These are phyloP conservation scores for Rhabdomys dilectus DNA, from an alignment of 2,113 vertebrate genomes.

Conservation along the genomic window DNA sequence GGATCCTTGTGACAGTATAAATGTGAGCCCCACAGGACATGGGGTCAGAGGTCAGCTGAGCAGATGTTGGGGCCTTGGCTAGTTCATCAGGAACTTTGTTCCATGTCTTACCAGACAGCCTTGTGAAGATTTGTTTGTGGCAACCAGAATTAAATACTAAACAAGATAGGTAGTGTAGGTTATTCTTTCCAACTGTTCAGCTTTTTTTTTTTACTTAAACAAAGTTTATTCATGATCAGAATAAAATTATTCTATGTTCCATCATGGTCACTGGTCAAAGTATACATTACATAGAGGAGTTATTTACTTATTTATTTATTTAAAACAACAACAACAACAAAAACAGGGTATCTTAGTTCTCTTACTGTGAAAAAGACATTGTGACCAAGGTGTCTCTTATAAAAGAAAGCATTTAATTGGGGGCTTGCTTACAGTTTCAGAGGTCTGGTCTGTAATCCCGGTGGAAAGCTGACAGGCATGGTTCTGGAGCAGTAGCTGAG, in stretches of 20 bases:
- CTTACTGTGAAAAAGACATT: background rate
- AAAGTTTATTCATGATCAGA: background rate
- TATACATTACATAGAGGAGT: background rate
- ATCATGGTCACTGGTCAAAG: background rate
- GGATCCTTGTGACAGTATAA: background rate
- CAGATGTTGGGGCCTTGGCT: no score
- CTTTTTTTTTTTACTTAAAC: background rate
- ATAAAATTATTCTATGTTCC: background rate
- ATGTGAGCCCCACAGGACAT: background rate
- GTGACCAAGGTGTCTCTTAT: background rate
- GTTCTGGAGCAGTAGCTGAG: background rate
- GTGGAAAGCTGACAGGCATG: background rate
- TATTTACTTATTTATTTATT: background rate
- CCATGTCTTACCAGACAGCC: background rate
- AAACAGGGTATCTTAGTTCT: background rate
- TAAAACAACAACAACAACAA: background rate
- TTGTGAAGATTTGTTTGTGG: background rate
- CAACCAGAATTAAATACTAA: background rate
- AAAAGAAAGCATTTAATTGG: background rate
- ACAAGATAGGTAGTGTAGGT: background rate
- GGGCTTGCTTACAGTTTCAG: background rate
- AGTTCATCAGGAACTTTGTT: background rate
- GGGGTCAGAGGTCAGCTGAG: background rate
- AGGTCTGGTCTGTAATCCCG: background rate
- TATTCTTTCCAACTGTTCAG: background rate